A percentile compares a stretch with the other conserved stretches of the same genome.
phyloP scores from a whole-genome alignment of 2,888 invertebrate species.

The Anoncus sp. region DNA sequence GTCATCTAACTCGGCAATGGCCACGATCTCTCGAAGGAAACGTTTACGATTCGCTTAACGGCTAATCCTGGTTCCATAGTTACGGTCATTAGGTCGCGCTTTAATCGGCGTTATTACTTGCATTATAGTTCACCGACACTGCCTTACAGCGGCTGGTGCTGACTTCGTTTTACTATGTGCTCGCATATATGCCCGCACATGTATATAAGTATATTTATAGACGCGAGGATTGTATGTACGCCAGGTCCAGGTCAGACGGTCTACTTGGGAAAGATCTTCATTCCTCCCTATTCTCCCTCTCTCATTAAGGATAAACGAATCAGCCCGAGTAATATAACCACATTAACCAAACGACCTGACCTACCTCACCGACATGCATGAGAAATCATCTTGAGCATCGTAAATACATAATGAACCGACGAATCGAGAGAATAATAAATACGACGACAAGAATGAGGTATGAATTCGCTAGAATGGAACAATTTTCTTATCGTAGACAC shows the following conservation, averaged over 20 bases:
- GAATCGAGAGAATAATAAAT: constrained; percentile 11
- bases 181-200: constrained; percentile 15
- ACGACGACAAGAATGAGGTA: background rate
- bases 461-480: background rate
- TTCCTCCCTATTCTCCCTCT: background rate
- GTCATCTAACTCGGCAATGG: constrained; percentile 24
- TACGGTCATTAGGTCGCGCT: constrained; percentile 76
- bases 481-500: background rate
- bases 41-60: constrained; percentile 75
- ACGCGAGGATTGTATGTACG: constrained; percentile 7
- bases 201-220: constrained; percentile 15
- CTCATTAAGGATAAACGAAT: constrained; percentile 53
- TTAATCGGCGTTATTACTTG: constrained; percentile 77
- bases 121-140: constrained; percentile 72
- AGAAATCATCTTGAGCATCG: constrained; percentile 11
- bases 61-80: constrained; percentile 74
- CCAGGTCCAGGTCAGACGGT: constrained; percentile 38
- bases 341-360: constrained; percentile 44
- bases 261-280: constrained; percentile 17
- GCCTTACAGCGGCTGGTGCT: constrained; percentile 52
- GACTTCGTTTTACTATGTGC: constrained; percentile 45
- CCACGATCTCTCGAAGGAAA: constrained; percentile 71
- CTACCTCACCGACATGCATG: constrained; percentile 5
- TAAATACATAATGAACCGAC: constrained; percentile 5
- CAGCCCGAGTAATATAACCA: constrained; percentile 44